Conservation (phyloP, 2,113 vertebrate genomes). For the Trematomus loennbergii region DNA sequence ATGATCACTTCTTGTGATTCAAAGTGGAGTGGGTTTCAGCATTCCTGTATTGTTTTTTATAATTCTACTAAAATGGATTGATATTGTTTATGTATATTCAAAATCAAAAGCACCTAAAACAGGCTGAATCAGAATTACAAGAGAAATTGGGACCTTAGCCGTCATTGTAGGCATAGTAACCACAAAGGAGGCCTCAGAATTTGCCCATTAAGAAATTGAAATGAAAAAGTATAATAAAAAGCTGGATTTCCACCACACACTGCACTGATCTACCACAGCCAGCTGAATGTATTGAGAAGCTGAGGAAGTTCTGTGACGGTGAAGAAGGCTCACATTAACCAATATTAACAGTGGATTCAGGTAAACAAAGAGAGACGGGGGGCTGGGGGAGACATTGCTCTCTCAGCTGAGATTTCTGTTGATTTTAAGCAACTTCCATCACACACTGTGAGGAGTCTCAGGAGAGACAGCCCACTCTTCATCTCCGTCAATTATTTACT, state of each 20-base stretch:
- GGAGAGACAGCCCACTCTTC: constrained; percentile 41
- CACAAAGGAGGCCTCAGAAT: no score
- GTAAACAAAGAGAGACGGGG: constrained; percentile 22
- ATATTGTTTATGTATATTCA: no score
- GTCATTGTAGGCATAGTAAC: no score
- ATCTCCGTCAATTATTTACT: constrained; percentile 62
- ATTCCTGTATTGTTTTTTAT: no score
- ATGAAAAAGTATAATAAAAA: no score
- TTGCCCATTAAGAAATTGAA: neutral
- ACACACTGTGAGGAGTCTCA: constrained; percentile 35
- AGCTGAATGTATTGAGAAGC: constrained; percentile 2
- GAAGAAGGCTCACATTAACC: constrained; percentile 22
- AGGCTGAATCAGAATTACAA: no score
- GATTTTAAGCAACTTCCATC: constrained; percentile 28
- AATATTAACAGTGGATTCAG: constrained; percentile 37
- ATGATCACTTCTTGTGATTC: no score
- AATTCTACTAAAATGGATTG: no score
- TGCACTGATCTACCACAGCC: neutral
- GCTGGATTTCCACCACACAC: no score
- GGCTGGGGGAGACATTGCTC: neutral
- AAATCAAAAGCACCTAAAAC: no score
- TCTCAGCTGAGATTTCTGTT: constrained; percentile 15
- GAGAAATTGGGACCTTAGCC: no score
- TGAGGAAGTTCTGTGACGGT: neutral
- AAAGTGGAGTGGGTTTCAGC: no score